Evolutionary conservation across 2,888 invertebrate genomes (phyloP).

Genomic region (Sipunculus nudus): DNA sequence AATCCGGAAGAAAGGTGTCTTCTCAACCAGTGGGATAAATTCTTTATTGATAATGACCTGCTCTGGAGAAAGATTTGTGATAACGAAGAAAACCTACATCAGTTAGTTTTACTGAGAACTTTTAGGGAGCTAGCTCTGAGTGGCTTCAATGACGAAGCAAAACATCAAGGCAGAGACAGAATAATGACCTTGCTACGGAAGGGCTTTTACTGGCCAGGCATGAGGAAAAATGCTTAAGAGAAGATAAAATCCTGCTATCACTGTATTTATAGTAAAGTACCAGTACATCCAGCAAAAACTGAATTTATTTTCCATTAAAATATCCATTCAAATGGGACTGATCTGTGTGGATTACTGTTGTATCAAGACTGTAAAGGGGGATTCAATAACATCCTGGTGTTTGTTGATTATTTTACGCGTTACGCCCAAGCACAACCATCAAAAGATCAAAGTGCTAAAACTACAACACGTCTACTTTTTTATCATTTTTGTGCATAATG

Average conservation of each 20-base stretch:
- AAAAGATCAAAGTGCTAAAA: conserved; percentile 24
- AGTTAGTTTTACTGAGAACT: too few relatives aligned
- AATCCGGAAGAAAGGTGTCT: too few relatives aligned
- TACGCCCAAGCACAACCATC: conserved; percentile 30
- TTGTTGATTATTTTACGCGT: conserved; percentile 34
- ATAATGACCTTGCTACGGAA: neutral
- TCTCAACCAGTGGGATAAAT: too few relatives aligned
- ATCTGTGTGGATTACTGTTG: conserved; percentile 29
- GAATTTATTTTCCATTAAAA: conserved; percentile 9
- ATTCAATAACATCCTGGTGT: conserved; percentile 26
- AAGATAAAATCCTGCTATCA: neutral
- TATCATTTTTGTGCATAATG: conserved; percentile 29
- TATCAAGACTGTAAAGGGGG: conserved; percentile 18
- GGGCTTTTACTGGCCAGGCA: neutral
- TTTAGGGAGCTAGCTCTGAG: too few relatives aligned
- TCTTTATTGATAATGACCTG: too few relatives aligned
- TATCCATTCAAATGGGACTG: conserved; percentile 22
- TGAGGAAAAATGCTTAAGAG: neutral
- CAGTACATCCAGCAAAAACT: neutral
- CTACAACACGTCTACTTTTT: conserved; percentile 28
- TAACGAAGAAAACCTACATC: neutral
- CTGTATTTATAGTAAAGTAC: neutral
- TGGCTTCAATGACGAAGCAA: neutral
- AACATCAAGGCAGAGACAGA: neutral
- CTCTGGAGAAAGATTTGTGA: too few relatives aligned